These are phyloP conservation scores for Morpho achilles DNA, from an alignment of 2,888 invertebrate genomes.

Conservation along the genomic window DNA sequence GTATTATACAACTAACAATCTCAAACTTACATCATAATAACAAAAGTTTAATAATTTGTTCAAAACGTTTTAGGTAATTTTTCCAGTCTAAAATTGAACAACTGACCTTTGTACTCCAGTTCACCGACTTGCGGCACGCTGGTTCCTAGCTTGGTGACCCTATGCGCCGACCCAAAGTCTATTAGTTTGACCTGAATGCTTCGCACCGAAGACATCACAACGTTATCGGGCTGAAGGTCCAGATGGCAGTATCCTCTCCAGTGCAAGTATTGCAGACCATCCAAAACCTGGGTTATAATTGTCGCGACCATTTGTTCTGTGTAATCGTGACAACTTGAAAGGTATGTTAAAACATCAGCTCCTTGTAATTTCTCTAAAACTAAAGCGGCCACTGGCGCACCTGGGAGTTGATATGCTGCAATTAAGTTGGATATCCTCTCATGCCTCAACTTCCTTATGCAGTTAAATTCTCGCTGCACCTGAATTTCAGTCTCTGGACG, in stretches of 20 bases:
- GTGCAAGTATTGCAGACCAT: slow-evolving; percentile 96
- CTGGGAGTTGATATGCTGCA: slow-evolving; percentile 84
- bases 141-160: slow-evolving; percentile 88
- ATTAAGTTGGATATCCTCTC: slow-evolving; percentile 90
- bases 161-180: slow-evolving; percentile 93
- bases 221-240: slow-evolving; percentile 96
- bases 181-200: slow-evolving; percentile 93
- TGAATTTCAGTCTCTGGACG: slow-evolving; percentile 82
- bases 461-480: slow-evolving; percentile 90
- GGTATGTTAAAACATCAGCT: slow-evolving; percentile 92
- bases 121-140: slow-evolving; percentile 84
- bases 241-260: slow-evolving; percentile 95
- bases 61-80: too few relatives aligned
- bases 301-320: slow-evolving; percentile 94
- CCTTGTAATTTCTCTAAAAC: slow-evolving; percentile 93
- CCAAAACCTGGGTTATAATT: slow-evolving; percentile 91
- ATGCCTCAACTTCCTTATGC: slow-evolving; percentile 89
- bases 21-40: too few relatives aligned
- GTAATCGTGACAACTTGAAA: slow-evolving; percentile 93
- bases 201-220: slow-evolving; percentile 93
- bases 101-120: slow-evolving; percentile 85
- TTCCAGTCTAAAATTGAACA: not conserved
- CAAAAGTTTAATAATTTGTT: too few relatives aligned
- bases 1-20: too few relatives aligned
- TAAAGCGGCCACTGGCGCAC: slow-evolving; percentile 83